Conservation (phyloP, 2,113 vertebrate species). For the Uria lomvia region DNA sequence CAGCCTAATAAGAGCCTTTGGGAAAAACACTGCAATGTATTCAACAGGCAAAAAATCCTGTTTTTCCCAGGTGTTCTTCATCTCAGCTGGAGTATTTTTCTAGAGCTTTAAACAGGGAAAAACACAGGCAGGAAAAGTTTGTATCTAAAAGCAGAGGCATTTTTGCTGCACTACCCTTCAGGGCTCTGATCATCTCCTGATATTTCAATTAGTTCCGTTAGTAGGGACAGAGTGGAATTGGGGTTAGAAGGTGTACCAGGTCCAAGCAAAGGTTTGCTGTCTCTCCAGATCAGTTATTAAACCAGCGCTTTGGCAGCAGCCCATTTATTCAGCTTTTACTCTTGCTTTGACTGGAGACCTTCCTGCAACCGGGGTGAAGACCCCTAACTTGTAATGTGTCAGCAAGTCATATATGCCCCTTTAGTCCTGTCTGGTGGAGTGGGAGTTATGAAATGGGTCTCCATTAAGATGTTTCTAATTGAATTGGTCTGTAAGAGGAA, state of each 20-base stretch:
- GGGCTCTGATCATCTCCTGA: not conserved
- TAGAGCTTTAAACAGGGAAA: not conserved
- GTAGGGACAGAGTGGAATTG: not conserved
- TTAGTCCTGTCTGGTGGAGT: not conserved
- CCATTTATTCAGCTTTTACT: not conserved
- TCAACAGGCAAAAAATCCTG: not conserved
- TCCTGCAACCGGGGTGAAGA: not conserved
- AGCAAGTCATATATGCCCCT: not conserved
- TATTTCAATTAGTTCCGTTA: slow-evolving; percentile 16
- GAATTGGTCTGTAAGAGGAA: not conserved
- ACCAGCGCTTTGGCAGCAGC: not conserved
- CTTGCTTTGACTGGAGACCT: not conserved
- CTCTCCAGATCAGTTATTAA: not conserved
- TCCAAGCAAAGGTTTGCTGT: not conserved
- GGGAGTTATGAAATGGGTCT: not conserved
- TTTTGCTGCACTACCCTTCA: not conserved
- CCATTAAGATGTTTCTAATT: slow-evolving; percentile 4
- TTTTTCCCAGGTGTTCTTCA: not conserved
- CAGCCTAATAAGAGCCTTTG: not conserved
- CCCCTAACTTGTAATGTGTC: not conserved
- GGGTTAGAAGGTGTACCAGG: not conserved
- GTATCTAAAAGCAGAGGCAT: not conserved
- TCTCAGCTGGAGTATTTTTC: not conserved
- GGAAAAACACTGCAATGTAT: not conserved
- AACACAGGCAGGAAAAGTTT: not conserved